These are phyloP conservation scores for Carassius carassius DNA, from an alignment of 2,113 vertebrate species.

Conservation along the genomic window DNA sequence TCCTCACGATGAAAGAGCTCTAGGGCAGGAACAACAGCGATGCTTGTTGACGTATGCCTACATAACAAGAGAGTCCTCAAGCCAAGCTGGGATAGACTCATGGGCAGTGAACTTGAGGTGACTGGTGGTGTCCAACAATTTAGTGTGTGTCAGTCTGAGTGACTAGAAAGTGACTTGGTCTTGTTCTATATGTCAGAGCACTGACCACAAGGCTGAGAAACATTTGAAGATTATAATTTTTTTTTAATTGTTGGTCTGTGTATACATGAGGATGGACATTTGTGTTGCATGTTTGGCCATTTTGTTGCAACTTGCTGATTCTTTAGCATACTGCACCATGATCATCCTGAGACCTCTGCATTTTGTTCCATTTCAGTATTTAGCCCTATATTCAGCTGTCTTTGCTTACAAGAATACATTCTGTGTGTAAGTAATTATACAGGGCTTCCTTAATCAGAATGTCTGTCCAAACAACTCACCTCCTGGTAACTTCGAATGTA, in stretches of 20 bases:
- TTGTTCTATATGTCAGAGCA: too few relatives aligned
- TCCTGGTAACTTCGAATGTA: neutral
- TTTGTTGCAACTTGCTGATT: too few relatives aligned
- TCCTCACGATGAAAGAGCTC: neutral
- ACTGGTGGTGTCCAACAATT: neutral
- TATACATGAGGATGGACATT: too few relatives aligned
- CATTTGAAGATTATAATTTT: too few relatives aligned
- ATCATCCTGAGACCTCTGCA: neutral
- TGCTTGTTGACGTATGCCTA: slow-evolving; percentile 12
- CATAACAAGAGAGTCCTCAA: slow-evolving; percentile 19
- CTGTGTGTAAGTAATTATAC: neutral
- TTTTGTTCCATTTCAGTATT: neutral
- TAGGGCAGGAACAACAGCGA: neutral
- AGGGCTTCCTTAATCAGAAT: neutral
- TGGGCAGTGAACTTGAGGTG: neutral
- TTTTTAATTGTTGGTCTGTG: too few relatives aligned
- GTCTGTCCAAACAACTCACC: neutral
- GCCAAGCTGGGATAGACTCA: neutral
- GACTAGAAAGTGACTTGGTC: neutral
- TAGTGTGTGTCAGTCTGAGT: neutral
- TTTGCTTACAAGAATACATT: neutral
- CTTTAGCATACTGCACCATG: neutral
- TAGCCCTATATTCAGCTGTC: neutral
- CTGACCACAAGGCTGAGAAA: too few relatives aligned
- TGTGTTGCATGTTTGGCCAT: too few relatives aligned